These are phyloP conservation scores for Agrotis segetum DNA, from an alignment of 2,888 invertebrate genomes.

Conservation along the genomic window DNA sequence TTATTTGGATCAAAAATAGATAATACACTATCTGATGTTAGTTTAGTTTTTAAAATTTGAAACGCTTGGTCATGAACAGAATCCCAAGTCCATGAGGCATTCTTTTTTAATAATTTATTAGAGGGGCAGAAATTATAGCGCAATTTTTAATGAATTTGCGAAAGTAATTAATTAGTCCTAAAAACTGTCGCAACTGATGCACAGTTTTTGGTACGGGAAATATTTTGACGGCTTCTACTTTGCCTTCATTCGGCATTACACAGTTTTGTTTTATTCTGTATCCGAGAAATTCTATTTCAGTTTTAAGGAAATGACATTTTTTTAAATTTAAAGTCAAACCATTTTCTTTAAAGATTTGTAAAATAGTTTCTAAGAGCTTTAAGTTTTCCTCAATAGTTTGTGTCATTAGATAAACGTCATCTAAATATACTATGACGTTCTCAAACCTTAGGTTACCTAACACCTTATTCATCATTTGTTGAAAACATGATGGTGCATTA, in stretches of 20 bases:
- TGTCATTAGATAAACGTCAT: background rate
- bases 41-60: slow-evolving; percentile 3
- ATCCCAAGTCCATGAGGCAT: background rate
- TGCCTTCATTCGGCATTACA: slow-evolving; percentile 10
- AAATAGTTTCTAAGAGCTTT: background rate
- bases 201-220: slow-evolving; percentile 10
- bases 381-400: too few relatives aligned
- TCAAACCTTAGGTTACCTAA: background rate
- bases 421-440: slow-evolving; percentile 1
- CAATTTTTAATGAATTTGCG: slow-evolving; percentile 10
- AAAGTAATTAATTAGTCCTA: slow-evolving; percentile 13
- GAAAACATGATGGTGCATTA: background rate
- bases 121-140: slow-evolving; percentile 3
- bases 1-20: slow-evolving; percentile 6
- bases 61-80: slow-evolving; percentile 4
- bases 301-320: slow-evolving; percentile 15
- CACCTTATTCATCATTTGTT: background rate
- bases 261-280: slow-evolving; percentile 8
- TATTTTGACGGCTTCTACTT: slow-evolving; percentile 9
- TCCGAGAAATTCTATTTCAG: slow-evolving; percentile 14
- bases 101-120: slow-evolving; percentile 4
- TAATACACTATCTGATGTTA: slow-evolving; percentile 4
- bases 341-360: slow-evolving; percentile 10
- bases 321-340: slow-evolving; percentile 8
- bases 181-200: slow-evolving; percentile 12